These are phyloP conservation scores for Monomorium pharaonis DNA, from an alignment of 1,140 invertebrate species.

Conservation along the genomic window DNA sequence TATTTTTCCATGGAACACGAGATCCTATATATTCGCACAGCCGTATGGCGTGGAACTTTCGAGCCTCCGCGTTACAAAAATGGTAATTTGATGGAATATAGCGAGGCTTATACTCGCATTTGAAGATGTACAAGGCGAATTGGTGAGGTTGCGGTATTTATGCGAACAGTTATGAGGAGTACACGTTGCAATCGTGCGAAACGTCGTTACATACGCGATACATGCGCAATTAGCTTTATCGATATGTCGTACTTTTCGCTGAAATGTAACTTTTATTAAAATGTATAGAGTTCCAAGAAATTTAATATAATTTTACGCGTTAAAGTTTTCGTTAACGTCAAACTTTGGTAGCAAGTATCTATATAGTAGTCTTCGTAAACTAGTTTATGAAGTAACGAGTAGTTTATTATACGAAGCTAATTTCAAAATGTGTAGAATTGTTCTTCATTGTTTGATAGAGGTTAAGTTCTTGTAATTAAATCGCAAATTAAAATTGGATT, in stretches of 20 bases:
- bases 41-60: background rate
- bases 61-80: background rate
- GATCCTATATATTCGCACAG: background rate
- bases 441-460: background rate
- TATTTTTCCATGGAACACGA: constrained; percentile 41
- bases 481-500: constrained; percentile 40
- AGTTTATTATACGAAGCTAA: constrained; percentile 9
- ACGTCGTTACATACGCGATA: background rate
- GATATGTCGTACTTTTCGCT: background rate
- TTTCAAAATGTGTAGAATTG: constrained; percentile 10
- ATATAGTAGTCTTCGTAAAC: background rate
- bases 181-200: background rate
- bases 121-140: background rate
- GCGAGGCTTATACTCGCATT: background rate
- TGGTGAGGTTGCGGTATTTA: background rate
- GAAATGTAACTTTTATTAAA: background rate
- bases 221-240: background rate
- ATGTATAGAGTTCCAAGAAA: background rate
- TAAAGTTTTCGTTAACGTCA: background rate
- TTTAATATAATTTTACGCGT: constrained; percentile 43
- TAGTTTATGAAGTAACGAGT: background rate
- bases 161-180: constrained; percentile 1
- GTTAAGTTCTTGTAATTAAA: constrained; percentile 18
- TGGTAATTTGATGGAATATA: background rate
- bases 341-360: background rate